Evolutionary conservation across 2,888 invertebrate species (phyloP).

Genomic region (Cephalotes varians): DNA sequence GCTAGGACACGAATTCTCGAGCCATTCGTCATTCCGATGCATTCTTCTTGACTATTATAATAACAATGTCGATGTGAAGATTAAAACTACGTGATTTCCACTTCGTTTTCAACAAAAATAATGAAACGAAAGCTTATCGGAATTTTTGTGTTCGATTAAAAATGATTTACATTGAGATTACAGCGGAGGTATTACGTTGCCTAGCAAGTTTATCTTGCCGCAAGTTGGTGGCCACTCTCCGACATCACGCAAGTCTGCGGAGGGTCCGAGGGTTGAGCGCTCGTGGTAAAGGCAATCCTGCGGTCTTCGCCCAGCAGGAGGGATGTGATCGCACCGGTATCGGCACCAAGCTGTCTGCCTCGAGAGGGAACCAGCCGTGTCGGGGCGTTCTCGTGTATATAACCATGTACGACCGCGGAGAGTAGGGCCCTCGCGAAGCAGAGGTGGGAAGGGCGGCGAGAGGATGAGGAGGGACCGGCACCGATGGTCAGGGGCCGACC

Average conservation of each 20-base stretch:
- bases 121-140: background rate
- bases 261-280: constrained; percentile 64
- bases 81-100: background rate
- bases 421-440: background rate
- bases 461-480: background rate
- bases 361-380: constrained; percentile 65
- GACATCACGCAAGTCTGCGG: constrained; percentile 39
- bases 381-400: constrained; percentile 63
- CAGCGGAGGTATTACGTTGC: constrained; percentile 1
- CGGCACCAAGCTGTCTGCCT: constrained; percentile 82
- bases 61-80: constrained; percentile 64
- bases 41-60: constrained; percentile 66
- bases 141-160: background rate
- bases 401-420: constrained; percentile 26
- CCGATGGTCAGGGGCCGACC: constrained; percentile 37
- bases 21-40: constrained; percentile 66
- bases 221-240: constrained; percentile 45
- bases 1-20: constrained; percentile 56
- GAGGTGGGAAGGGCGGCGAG: background rate
- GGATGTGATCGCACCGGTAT: constrained; percentile 71
- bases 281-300: constrained; percentile 59
- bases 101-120: background rate
- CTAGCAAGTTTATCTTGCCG: constrained; percentile 29
- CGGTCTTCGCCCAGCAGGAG: constrained; percentile 79
- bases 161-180: background rate